Conservation (phyloP, 2,888 invertebrate species). For the Spodoptera picta region DNA sequence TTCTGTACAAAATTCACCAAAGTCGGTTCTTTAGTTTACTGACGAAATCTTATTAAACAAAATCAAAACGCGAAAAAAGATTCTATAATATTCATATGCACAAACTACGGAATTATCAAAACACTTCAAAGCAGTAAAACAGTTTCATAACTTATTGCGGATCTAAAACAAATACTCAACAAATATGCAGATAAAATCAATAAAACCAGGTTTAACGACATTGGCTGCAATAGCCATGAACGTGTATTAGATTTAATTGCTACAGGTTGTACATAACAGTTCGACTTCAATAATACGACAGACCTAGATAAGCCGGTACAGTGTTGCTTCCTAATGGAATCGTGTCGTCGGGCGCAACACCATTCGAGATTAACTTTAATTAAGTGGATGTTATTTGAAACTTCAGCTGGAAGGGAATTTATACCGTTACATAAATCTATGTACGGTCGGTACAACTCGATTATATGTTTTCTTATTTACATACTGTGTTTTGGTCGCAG, state of each 20-base stretch:
- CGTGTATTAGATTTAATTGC: conserved; percentile 53
- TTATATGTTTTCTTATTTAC: conserved; percentile 37
- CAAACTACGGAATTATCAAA: too few species aligned
- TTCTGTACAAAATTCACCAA: too few species aligned
- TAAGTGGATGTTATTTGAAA: conserved; percentile 84
- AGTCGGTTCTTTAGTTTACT: too few species aligned
- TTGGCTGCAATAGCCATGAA: conserved; percentile 38
- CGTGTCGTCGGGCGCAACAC: conserved; percentile 78
- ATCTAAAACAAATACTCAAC: neutral
- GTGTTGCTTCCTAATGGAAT: conserved; percentile 80
- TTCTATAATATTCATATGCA: too few species aligned
- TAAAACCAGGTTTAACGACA: conserved; percentile 11
- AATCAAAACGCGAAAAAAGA: too few species aligned
- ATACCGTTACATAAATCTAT: conserved; percentile 71
- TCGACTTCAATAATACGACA: conserved; percentile 60
- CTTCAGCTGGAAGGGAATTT: conserved; percentile 74
- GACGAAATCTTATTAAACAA: too few species aligned
- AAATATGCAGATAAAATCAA: neutral
- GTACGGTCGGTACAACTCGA: conserved; percentile 40
- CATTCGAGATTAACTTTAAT: conserved; percentile 85
- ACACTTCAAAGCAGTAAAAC: too few species aligned
- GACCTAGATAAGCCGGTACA: conserved; percentile 66
- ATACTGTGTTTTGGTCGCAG: too few species aligned
- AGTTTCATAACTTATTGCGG: too few species aligned
- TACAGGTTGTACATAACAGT: conserved; percentile 59